Conservation (phyloP, 2,113 vertebrate species). For the Cynocephalus volans region DNA sequence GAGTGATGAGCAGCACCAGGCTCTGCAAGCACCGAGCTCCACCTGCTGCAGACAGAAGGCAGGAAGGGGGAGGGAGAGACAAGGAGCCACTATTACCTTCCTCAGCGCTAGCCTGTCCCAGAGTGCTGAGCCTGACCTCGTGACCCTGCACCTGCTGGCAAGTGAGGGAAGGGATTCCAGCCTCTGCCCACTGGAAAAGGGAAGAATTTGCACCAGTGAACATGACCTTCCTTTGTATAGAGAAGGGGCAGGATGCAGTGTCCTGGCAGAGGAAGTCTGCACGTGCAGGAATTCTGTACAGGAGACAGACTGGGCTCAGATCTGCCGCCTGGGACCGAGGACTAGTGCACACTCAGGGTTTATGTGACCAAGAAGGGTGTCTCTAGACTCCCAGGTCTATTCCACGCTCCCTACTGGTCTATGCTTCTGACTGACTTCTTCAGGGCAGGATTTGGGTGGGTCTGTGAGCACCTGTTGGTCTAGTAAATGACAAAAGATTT, state of each 20-base stretch:
- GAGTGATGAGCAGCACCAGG: rapidly evolving
- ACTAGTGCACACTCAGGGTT: rapidly evolving
- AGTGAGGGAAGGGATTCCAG: background rate
- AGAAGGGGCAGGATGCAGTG: background rate
- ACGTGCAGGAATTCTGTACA: rapidly evolving
- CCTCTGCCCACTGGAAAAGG: background rate
- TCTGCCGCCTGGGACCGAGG: no score
- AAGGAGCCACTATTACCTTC: no score
- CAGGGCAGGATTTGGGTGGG: background rate
- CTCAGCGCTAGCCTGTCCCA: rapidly evolving
- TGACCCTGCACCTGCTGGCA: background rate
- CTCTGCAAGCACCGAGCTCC: rapidly evolving
- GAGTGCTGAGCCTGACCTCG: background rate
- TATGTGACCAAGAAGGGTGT: background rate
- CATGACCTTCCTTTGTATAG: background rate
- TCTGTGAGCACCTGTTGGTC: background rate
- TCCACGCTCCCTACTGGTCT: background rate
- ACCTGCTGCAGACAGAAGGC: background rate
- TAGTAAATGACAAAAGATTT: background rate
- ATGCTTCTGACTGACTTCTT: background rate
- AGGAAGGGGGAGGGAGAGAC: background rate
- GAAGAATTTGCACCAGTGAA: background rate
- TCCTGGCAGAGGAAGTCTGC: background rate
- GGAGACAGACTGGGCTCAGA: background rate
- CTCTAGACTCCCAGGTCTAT: background rate